These are phyloP conservation scores for Chlamydotis undulata DNA, from an alignment of 2,113 vertebrate genomes.

Conservation along the genomic window DNA sequence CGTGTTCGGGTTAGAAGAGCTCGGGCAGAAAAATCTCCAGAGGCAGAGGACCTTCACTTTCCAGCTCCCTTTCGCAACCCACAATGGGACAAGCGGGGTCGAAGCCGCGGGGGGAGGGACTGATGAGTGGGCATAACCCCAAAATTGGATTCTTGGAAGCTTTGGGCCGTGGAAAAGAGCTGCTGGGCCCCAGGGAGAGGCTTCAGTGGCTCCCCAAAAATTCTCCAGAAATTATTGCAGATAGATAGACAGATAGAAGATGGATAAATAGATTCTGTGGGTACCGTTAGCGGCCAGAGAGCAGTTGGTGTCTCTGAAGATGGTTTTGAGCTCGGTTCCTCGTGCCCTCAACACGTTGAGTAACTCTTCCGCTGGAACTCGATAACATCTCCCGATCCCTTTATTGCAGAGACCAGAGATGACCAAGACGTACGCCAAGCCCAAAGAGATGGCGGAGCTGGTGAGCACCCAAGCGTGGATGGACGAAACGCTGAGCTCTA, in stretches of 20 bases:
- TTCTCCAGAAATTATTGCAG: accelerated
- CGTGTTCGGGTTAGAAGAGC: constrained; percentile 37
- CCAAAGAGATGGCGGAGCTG: constrained; percentile 82
- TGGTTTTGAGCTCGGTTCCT: neutral
- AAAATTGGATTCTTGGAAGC: accelerated
- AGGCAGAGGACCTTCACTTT: neutral
- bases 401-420: constrained; percentile 80
- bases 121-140: accelerated
- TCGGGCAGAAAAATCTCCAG: neutral
- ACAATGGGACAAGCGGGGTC: accelerated
- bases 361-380: neutral
- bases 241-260: neutral
- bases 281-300: neutral
- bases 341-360: accelerated
- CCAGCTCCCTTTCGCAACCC: neutral
- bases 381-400: neutral
- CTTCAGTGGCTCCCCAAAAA: accelerated
- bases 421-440: constrained; percentile 81
- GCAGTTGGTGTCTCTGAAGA: accelerated
- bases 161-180: neutral
- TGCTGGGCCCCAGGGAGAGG: neutral
- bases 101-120: accelerated
- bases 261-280: neutral
- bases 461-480: constrained; percentile 84
- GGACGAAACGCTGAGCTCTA: constrained; percentile 78